phyloP scores from a whole-genome alignment of 2,888 invertebrate species.

The Pteria penguin region DNA sequence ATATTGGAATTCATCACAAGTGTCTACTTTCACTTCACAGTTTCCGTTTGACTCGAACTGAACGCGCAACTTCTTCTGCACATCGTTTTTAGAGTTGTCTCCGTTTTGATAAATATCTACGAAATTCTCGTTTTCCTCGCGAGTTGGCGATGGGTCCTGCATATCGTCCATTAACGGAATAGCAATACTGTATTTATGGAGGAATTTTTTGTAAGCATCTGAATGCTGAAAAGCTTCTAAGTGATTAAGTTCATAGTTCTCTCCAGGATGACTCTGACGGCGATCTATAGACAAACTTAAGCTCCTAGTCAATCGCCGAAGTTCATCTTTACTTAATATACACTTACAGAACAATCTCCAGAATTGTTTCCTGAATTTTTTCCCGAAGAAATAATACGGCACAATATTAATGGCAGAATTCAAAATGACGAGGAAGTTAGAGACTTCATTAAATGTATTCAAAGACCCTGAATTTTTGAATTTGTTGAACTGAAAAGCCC shows the following conservation, averaged over 20 bases:
- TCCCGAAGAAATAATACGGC: conserved; percentile 80
- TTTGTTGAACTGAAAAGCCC: conserved; percentile 67
- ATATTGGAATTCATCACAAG: conserved; percentile 34
- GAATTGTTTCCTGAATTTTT: conserved; percentile 77
- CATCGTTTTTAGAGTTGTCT: background rate
- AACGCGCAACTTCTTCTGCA: conserved; percentile 20
- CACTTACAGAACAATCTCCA: conserved; percentile 75
- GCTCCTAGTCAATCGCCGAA: conserved; percentile 61
- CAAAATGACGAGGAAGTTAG: conserved; percentile 77
- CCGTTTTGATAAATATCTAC: background rate
- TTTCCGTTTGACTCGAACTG: conserved; percentile 41
- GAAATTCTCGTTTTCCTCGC: background rate
- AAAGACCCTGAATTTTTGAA: conserved; percentile 53
- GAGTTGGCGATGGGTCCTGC: background rate
- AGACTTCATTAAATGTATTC: conserved; percentile 76
- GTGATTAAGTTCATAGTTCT: conserved; percentile 53
- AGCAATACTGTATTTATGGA: background rate
- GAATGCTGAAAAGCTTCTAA: conserved; percentile 25
- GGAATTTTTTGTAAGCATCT: conserved; percentile 9
- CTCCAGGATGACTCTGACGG: conserved; percentile 49
- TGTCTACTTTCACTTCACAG: conserved; percentile 31
- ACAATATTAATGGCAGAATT: conserved; percentile 80
- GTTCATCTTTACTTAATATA: conserved; percentile 65
- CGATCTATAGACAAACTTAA: conserved; percentile 69
- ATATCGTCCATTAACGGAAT: background rate